phyloP scores from a whole-genome alignment of 2,113 vertebrate genomes.

The Pluvianellus socialis region DNA sequence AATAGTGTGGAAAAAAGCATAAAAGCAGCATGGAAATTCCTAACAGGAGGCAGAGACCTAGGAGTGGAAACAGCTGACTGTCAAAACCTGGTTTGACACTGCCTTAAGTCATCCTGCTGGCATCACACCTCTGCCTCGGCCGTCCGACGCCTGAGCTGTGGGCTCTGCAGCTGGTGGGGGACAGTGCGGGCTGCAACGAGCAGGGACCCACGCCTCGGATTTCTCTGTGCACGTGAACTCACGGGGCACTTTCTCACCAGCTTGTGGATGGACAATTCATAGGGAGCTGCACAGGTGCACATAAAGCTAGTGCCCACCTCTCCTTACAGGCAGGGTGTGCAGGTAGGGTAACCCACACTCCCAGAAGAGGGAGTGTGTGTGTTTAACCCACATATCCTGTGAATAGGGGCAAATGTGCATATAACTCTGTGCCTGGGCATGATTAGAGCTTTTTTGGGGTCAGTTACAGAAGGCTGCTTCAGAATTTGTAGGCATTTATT shows the following conservation, averaged over 20 bases:
- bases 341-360: background rate
- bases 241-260: rapidly evolving
- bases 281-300: background rate
- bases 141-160: rapidly evolving
- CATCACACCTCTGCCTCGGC: background rate
- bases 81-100: background rate
- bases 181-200: rapidly evolving
- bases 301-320: background rate
- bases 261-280: too few relatives aligned
- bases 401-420: background rate
- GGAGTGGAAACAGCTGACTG: background rate
- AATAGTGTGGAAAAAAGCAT: background rate
- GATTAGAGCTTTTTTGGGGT: background rate
- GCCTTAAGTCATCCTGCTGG: background rate
- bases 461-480: background rate
- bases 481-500: background rate
- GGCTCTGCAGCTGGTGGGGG: rapidly evolving
- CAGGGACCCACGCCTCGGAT: background rate
- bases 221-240: rapidly evolving
- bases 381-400: background rate
- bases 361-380: background rate
- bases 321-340: background rate
- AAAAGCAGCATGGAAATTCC: background rate
- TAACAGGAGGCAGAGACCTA: background rate
- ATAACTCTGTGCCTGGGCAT: background rate